These are phyloP conservation scores for Papilio glaucus DNA, from an alignment of 1,140 invertebrate species.

Conservation along the genomic window DNA sequence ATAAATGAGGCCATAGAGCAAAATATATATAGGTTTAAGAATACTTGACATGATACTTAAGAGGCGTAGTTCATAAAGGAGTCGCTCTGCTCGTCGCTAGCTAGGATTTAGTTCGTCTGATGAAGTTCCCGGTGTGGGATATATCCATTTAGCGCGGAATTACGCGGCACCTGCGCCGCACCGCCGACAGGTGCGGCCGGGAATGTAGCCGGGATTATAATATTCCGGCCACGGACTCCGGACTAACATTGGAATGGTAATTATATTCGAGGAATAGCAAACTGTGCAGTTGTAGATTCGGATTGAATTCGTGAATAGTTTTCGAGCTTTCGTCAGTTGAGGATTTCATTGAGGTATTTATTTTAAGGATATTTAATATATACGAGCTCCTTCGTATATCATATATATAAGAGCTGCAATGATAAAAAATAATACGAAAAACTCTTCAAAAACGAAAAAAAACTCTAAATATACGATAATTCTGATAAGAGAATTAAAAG, in stretches of 20 bases:
- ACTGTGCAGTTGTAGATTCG: slow-evolving; percentile 19
- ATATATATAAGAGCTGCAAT: too few relatives aligned
- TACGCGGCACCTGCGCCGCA: background rate
- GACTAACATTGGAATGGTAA: slow-evolving; percentile 16
- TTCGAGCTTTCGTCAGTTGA: background rate
- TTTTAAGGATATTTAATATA: background rate
- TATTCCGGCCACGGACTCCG: background rate
- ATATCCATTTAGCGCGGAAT: slow-evolving; percentile 18
- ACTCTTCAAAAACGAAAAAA: too few relatives aligned
- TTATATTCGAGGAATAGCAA: slow-evolving; percentile 13
- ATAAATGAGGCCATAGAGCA: too few relatives aligned
- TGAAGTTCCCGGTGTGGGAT: slow-evolving; percentile 4
- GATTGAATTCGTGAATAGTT: slow-evolving; percentile 23
- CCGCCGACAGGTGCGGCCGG: background rate
- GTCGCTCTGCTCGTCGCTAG: background rate
- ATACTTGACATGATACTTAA: background rate
- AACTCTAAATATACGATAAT: too few relatives aligned
- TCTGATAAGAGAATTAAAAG: too few relatives aligned
- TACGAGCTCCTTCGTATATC: background rate
- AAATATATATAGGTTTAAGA: too few relatives aligned
- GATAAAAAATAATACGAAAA: too few relatives aligned
- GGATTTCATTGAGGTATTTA: background rate
- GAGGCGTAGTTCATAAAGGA: background rate
- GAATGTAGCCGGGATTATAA: slow-evolving; percentile 14
- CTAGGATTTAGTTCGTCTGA: slow-evolving; percentile 13